Evolutionary conservation across 2,113 vertebrate species (phyloP).

Genomic region (Procavia capensis): DNA sequence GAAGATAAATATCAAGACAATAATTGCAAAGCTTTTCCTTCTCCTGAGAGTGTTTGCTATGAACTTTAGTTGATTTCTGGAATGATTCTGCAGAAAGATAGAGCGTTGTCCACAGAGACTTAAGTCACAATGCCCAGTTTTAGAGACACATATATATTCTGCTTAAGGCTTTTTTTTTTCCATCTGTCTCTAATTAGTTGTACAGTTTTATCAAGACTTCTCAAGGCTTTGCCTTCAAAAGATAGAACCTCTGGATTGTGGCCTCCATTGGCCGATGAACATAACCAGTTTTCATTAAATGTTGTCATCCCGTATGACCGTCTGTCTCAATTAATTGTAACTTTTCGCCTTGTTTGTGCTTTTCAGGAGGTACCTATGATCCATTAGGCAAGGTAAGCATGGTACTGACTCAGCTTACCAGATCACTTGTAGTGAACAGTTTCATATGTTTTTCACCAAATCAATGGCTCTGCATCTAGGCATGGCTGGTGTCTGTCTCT

Average conservation of each 20-base stretch:
- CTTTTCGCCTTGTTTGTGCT: neutral
- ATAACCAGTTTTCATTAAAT: constrained; percentile 1
- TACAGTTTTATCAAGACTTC: neutral
- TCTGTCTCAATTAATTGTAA: constrained; percentile 50
- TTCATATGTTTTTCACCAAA: no score
- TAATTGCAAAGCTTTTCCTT: constrained; percentile 55
- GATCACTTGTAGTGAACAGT: no score
- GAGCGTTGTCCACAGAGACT: neutral
- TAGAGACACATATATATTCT: neutral
- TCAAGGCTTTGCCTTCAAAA: neutral
- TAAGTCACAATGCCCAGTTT: neutral
- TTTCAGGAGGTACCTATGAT: constrained; percentile 15
- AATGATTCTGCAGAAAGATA: constrained; percentile 43
- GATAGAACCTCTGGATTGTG: constrained; percentile 1
- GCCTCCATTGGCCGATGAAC: neutral
- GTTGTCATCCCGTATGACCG: neutral
- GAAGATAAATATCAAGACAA: constrained; percentile 57
- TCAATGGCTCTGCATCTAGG: no score
- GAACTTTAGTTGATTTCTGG: constrained; percentile 62
- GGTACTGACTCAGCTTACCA: no score
- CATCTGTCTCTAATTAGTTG: neutral
- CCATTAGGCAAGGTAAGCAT: neutral
- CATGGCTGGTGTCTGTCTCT: no score
- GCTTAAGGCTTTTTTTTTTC: neutral
- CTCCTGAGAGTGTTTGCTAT: constrained; percentile 58